These are phyloP conservation scores for Drosophila limbata DNA, from an alignment of 2,888 invertebrate genomes.

Conservation along the genomic window DNA sequence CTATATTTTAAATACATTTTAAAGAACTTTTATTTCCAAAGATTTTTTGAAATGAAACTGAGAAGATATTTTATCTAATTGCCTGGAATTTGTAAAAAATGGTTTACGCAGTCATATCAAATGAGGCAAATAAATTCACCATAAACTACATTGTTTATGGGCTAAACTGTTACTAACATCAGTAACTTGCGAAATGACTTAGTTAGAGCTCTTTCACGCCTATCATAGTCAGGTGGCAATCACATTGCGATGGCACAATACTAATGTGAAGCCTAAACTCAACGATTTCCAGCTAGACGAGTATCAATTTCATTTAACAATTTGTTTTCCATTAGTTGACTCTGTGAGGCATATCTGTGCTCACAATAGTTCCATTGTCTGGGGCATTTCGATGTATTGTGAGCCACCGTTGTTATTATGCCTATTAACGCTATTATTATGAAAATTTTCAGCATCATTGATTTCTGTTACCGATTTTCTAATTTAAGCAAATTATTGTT, in stretches of 20 bases:
- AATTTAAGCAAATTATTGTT: constrained; percentile 79
- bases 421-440: constrained; percentile 78
- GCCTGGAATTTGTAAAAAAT: background rate
- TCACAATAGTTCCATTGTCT: constrained; percentile 57
- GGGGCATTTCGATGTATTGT: constrained; percentile 26
- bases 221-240: constrained; percentile 28
- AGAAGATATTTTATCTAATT: background rate
- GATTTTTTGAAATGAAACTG: background rate
- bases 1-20: too few relatives aligned
- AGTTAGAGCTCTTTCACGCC: constrained; percentile 9
- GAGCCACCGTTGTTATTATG: constrained; percentile 70
- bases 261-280: constrained; percentile 5
- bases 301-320: constrained; percentile 69
- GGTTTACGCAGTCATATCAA: background rate
- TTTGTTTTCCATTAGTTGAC: constrained; percentile 70
- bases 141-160: constrained; percentile 22
- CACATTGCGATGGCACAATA: constrained; percentile 4
- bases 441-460: constrained; percentile 82
- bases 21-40: background rate
- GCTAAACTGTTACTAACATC: constrained; percentile 8
- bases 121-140: background rate
- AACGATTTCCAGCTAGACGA: constrained; percentile 20
- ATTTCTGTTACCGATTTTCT: constrained; percentile 80
- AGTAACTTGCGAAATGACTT: constrained; percentile 2
- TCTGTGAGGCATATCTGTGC: constrained; percentile 38